Percentiles rank a stretch among this genome's conserved stretches.
Evolutionary conservation across 1,140 invertebrate species (phyloP).

Genomic region (Adelges cooleyi): DNA sequence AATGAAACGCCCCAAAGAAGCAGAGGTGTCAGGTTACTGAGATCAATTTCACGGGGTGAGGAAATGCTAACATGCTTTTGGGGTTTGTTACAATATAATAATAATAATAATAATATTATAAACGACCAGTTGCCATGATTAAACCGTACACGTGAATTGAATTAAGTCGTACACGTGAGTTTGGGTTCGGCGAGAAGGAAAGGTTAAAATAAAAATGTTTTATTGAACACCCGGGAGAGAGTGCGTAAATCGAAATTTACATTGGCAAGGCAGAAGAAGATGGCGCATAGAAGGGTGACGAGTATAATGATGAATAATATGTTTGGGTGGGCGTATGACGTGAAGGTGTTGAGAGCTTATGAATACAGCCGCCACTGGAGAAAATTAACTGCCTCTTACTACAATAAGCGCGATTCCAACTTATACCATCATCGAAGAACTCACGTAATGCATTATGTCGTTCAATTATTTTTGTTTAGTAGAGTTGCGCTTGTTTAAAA

Average conservation of each 20-base stretch:
- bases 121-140: neutral
- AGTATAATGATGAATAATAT: constrained; percentile 21
- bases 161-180: neutral
- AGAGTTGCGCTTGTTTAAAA: too few species aligned
- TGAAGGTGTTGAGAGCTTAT: neutral
- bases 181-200: neutral
- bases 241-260: constrained; percentile 2
- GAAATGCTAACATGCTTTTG: too few species aligned
- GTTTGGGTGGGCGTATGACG: neutral
- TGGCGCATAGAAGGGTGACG: neutral
- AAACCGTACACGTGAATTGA: neutral
- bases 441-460: too few species aligned
- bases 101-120: too few species aligned
- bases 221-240: neutral
- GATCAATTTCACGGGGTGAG: too few species aligned
- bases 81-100: too few species aligned
- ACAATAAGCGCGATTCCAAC: too few species aligned
- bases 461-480: too few species aligned
- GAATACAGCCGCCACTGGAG: neutral
- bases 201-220: constrained; percentile 12
- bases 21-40: too few species aligned
- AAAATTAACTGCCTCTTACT: neutral
- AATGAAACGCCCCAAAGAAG: too few species aligned
- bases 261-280: neutral
- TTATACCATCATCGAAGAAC: too few species aligned